A percentile compares a stretch with the other conserved stretches of the same genome.
phyloP scores from a whole-genome alignment of 2,113 vertebrate species.

The Oxyruncus cristatus region DNA sequence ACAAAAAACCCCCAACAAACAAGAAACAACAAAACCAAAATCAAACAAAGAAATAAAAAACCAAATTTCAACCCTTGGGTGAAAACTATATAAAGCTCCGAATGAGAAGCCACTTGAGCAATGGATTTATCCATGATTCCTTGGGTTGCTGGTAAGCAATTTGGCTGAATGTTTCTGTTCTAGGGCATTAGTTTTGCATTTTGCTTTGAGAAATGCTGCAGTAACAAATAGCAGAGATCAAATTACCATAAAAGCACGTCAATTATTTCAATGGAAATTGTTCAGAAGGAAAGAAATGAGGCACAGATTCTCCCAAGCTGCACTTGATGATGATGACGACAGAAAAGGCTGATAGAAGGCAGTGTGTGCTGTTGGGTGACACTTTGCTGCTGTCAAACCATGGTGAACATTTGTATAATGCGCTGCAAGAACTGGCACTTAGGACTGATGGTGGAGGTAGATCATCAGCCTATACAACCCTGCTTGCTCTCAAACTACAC shows the following conservation, averaged over 20 bases:
- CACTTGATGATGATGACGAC: slow-evolving; percentile 30
- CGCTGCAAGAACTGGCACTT: background rate
- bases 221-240: background rate
- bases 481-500: background rate
- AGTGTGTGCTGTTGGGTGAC: slow-evolving; percentile 24
- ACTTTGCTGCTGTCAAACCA: slow-evolving; percentile 45
- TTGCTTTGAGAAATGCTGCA: slow-evolving; percentile 34
- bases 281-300: slow-evolving; percentile 12
- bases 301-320: slow-evolving; percentile 13
- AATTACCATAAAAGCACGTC: slow-evolving; percentile 55
- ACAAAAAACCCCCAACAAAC: background rate
- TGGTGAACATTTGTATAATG: background rate
- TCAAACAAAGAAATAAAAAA: background rate
- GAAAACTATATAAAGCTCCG: slow-evolving; percentile 67
- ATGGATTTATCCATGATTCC: slow-evolving; percentile 74
- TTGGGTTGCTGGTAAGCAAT: slow-evolving; percentile 67
- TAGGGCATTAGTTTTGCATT: slow-evolving; percentile 73
- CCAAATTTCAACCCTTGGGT: slow-evolving; percentile 48
- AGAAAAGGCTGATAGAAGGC: slow-evolving; percentile 25
- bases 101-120: slow-evolving; percentile 73
- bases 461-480: background rate
- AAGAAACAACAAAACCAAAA: slow-evolving; percentile 66
- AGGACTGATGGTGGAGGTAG: background rate
- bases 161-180: slow-evolving; percentile 73
- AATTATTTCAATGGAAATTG: slow-evolving; percentile 52